These are phyloP conservation scores for Channa maculata DNA, from an alignment of 2,113 vertebrate genomes.

Conservation along the genomic window DNA sequence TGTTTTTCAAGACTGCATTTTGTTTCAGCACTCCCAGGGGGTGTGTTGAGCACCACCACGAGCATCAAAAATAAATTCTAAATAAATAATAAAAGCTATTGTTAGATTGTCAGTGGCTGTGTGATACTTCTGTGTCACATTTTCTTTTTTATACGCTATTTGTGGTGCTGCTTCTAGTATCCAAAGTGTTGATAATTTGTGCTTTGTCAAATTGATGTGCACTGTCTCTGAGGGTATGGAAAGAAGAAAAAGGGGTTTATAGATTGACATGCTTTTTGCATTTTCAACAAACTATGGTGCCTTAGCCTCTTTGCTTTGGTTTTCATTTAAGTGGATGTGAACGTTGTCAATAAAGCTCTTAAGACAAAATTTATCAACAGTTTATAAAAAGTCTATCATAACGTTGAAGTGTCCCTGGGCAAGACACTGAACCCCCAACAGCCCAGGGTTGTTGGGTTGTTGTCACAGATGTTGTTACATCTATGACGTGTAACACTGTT, in stretches of 20 bases:
- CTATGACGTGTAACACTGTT: too few species aligned
- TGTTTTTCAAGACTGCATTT: slow-evolving; percentile 40
- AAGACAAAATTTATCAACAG: too few species aligned
- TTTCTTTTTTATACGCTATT: slow-evolving; percentile 18
- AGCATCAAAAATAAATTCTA: slow-evolving; percentile 16
- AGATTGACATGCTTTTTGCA: too few species aligned
- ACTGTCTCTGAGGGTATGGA: neutral
- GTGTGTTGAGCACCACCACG: neutral
- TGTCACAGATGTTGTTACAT: too few species aligned
- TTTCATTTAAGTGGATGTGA: neutral
- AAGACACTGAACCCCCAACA: too few species aligned
- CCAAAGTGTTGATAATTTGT: slow-evolving; percentile 8
- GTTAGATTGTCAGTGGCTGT: neutral
- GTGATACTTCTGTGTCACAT: neutral
- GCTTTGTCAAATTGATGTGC: neutral
- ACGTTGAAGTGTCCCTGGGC: too few species aligned
- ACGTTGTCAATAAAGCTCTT: too few species aligned
- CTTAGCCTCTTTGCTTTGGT: neutral
- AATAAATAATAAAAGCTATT: slow-evolving; percentile 11
- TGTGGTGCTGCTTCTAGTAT: neutral
- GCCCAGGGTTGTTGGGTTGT: too few species aligned
- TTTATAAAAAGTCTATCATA: too few species aligned
- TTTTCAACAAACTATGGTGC: too few species aligned
- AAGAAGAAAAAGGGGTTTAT: neutral
- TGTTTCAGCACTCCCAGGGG: slow-evolving; percentile 23